Conservation (phyloP, 2,113 vertebrate genomes). For the Uria aalge region DNA sequence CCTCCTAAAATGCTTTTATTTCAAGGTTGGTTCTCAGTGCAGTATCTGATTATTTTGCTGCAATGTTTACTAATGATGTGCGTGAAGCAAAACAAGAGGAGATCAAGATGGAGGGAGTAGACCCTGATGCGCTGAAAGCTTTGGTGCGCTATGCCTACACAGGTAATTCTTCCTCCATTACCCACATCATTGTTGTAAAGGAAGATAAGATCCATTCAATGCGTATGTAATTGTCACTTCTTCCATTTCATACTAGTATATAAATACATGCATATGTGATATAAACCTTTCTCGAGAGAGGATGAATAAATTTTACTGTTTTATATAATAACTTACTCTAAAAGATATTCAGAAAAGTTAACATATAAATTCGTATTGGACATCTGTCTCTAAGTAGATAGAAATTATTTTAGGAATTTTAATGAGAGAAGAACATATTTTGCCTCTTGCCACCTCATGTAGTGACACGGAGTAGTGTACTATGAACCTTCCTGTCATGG, state of each 20-base stretch:
- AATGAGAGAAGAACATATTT: background rate
- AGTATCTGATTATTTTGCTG: slow-evolving; percentile 96
- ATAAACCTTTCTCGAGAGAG: background rate
- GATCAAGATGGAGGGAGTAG: slow-evolving; percentile 96
- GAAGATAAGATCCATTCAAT: background rate
- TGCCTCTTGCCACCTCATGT: background rate
- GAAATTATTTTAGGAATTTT: background rate
- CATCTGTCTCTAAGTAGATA: background rate
- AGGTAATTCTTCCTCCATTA: slow-evolving; percentile 69
- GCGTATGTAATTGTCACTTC: background rate
- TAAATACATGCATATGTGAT: background rate
- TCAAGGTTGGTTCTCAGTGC: slow-evolving; percentile 91
- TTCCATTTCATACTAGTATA: background rate
- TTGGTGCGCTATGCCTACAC: slow-evolving; percentile 96
- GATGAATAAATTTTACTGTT: background rate
- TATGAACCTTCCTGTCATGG: background rate
- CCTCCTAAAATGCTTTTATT: background rate
- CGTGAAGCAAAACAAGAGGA: slow-evolving; percentile 95
- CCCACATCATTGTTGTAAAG: background rate
- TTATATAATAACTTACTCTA: background rate
- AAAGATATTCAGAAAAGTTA: background rate
- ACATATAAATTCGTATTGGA: background rate
- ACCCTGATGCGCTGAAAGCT: slow-evolving; percentile 89
- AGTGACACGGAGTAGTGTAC: background rate
- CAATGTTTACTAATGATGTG: slow-evolving; percentile 97